Conservation (phyloP, 2,888 invertebrate genomes). For the Epiblema foenella region DNA sequence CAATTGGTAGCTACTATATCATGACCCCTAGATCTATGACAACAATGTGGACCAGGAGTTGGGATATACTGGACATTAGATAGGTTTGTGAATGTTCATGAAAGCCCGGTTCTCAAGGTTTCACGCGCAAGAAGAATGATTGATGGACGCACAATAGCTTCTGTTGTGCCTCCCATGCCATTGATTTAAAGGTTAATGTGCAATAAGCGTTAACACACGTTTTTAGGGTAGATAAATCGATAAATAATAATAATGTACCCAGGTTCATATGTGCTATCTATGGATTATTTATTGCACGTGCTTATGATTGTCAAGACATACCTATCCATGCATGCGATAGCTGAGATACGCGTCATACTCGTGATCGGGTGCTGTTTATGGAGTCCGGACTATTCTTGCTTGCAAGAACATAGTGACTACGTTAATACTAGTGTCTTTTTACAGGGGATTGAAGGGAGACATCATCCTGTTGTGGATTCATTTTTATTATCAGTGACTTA, state of each 20-base stretch:
- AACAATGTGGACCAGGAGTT: neutral
- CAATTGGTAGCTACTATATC: neutral
- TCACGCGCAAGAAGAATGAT: slow-evolving; percentile 31
- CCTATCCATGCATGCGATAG: too few relatives aligned
- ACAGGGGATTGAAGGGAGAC: too few relatives aligned
- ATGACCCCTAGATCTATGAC: neutral
- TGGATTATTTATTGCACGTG: too few relatives aligned
- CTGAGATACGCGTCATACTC: too few relatives aligned
- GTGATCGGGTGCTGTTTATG: too few relatives aligned
- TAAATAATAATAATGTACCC: neutral
- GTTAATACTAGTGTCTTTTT: too few relatives aligned
- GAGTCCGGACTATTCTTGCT: too few relatives aligned
- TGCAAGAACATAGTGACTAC: too few relatives aligned
- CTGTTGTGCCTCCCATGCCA: neutral
- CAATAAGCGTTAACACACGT: neutral
- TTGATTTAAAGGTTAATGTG: slow-evolving; percentile 6
- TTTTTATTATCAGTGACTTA: too few relatives aligned
- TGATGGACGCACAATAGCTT: slow-evolving; percentile 29
- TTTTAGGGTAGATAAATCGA: neutral
- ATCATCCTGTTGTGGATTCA: too few relatives aligned
- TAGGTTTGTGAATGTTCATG: slow-evolving; percentile 6
- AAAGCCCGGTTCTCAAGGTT: slow-evolving; percentile 42
- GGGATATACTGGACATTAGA: neutral
- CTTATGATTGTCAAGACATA: too few relatives aligned
- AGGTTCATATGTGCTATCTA: too few relatives aligned